Base-by-base conservation (phyloP, 1,140 invertebrate species). In the Polyergus mexicanus region DNA sequence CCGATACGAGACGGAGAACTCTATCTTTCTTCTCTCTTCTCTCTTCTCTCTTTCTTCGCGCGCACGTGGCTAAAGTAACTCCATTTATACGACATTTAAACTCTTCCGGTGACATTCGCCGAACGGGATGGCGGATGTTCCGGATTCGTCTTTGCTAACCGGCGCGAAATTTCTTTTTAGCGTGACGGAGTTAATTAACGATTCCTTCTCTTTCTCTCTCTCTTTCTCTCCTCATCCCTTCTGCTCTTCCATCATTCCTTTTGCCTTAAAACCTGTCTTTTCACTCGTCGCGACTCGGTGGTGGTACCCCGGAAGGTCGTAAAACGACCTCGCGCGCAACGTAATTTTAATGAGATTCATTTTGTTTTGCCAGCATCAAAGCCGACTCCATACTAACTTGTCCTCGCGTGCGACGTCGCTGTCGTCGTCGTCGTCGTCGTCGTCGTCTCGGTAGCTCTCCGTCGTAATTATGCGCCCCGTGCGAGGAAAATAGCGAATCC, bases 271-370 rank as follows among this genome's bases (percentile, higher is more conserved):
- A 7, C 19, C 65, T 38, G 68, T 83, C 81, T 77, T 77, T 66
- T 56, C 81, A 16, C 62, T 76, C 74, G 54, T 44, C 74, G 58
- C 56, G 56, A 60, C 68, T 58, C 44, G 60, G 56, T 62, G 66
- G 56, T 83, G 65, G 77, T 47, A 83, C n/a, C 68, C 28, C 68
- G 68, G 56, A 68, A 85, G 54, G 6, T 28, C 84, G 65, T 41
- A 44, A 86, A 89, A 84, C 84, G 74, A n/a, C 65, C n/a, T 35
- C 11, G 16, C 28, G 25, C 22, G 10, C 35, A 65, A 62, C 69
- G 22, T 41, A 75, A 89, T 89, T 90, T 90, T 90, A 90, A 89
- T 90, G 88, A 90, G 89, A 90, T 89, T 90, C 81, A 87, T 84
- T 75, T 65, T 68, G 69, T 90, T 76, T 54, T 63, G 66, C 44